Evolutionary conservation across 2,888 invertebrate genomes (phyloP), one percentile per base, ranked within the genome.

Genomic region (Brenthis daphne): DNA sequence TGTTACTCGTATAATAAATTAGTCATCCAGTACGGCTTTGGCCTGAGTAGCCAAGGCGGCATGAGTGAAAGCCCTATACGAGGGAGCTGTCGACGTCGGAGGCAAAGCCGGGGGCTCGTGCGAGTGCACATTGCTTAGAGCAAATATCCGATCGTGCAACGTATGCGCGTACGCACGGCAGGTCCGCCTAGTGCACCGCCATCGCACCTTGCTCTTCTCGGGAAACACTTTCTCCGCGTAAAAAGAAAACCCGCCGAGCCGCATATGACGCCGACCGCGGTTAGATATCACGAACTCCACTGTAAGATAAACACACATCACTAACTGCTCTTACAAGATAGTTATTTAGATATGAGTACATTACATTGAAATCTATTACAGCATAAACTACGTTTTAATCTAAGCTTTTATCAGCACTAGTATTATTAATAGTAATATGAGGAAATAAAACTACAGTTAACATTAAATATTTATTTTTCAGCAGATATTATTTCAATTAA

Each of bases 281-380:
- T 93, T 93, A 71, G 93, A 92, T 83, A 93, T 93, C 87, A 93
- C 90, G 90, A 92, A 93, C 82, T 93, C 91, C 77, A 92, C 93
- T 93, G 92, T 73, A 92, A 93, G 87, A 87, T 77, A 87, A 79
- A 37, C 79, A 82, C 73, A 77, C 78, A 76, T 89, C 80, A 85
- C 76, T 80, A 80, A 77, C 74, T 73, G 67, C 74, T 74, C 81
- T 61, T 66, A 53, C 50, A 43, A 57, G 16, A 57, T 16, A 12
- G 11, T 14, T 4, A 33, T 12, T 43, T 57, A 12, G 33, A n/a
- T 16, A 20, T 1, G 20, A 20, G 20, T 20, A 16, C 12, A 43
- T 43, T 43, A 57, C 3, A 57, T 5, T 2, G 43, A 20, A 4
- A 16, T 29, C 33, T n/a, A 16, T n/a, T 4, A n/a, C 6, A 4